Conservation (phyloP, 2,113 vertebrate genomes). For the Myxocyprinus asiaticus region DNA sequence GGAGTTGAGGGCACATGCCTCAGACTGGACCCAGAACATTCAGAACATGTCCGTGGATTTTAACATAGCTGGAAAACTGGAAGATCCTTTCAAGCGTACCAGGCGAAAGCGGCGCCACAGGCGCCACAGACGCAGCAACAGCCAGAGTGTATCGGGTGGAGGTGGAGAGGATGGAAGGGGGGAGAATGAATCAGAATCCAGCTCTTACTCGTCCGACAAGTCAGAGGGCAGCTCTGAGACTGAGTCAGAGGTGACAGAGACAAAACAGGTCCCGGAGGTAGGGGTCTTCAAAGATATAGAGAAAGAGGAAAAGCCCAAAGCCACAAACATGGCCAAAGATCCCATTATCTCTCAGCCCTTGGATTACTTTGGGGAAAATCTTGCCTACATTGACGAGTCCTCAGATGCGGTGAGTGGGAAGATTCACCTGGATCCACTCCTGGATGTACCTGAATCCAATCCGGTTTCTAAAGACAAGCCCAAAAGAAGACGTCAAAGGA, state of each 20-base stretch:
- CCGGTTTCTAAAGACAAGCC: constrained; percentile 44
- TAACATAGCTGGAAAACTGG: constrained; percentile 77
- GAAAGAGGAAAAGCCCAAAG: constrained; percentile 37
- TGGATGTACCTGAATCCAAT: constrained; percentile 55
- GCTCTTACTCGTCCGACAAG: constrained; percentile 65
- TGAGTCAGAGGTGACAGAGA: constrained; percentile 70
- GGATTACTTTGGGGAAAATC: constrained; percentile 86
- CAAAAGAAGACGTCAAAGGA: constrained; percentile 70
- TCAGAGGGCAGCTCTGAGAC: constrained; percentile 68
- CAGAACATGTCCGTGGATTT: constrained; percentile 82
- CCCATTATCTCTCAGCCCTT: constrained; percentile 71
- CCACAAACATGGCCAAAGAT: constrained; percentile 7
- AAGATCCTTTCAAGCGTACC: constrained; percentile 71
- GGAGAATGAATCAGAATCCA: constrained; percentile 62
- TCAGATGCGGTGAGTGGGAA: constrained; percentile 83
- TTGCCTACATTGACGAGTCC: constrained; percentile 89
- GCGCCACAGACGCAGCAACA: constrained; percentile 53
- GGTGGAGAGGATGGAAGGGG: constrained; percentile 40
- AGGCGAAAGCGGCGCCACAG: constrained; percentile 66
- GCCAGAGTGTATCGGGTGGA: constrained; percentile 39
- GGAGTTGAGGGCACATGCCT: constrained; percentile 84
- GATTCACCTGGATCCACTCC: constrained; percentile 67
- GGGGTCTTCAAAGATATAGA: constrained; percentile 36
- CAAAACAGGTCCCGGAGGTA: constrained; percentile 66
- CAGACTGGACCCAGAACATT: constrained; percentile 85